Evolutionary conservation across 2,113 vertebrate species (phyloP), one percentile per base, ranked within the genome.

Genomic region (Pavo muticus): DNA sequence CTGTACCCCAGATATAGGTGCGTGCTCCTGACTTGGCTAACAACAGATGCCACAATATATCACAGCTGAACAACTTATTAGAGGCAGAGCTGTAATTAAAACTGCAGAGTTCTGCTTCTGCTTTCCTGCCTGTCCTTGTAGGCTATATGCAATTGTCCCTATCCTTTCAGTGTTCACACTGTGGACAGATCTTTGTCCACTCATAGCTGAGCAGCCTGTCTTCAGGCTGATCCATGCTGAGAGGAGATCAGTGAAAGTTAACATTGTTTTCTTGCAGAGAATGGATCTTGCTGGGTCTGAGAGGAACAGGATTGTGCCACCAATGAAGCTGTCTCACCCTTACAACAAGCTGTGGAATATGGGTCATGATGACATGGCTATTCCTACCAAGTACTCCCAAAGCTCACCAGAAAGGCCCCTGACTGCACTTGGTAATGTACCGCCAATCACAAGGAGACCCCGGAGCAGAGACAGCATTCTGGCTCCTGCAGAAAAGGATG

Each of bases 291-390:
- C 94, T 30, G 70, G 97, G 29, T 93, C 95, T 0, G 98, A 99
- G 87, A 97, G 98, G 91, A 98, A 94, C 52, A 98, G 96, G 8
- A 98, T 98, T 3, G 96, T 99, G 86, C 98, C 98, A 2, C 91
- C 97, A 60, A 97, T 99, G 90, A 99, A 98, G 93, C 97, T 98
- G 6, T 84, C 98, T 61, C 98, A 98, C 91, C 98, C 98, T 0
- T 99, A 99, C 97, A 99, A 97, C 96, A 99, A 98, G 96, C 97
- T 99, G 72, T 99, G 99, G 98, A 98, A 98, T 50, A 84, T 98
- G 82, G 98, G 97, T 30, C 98, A 98, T 3, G 98, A 99, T 1
- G 97, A 98, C 44, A 97, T 98, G 91, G 97, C 97, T 11, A 88
- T 98, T 89, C 97, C 98, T 25, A 97, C 94, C 54, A 98, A 97